A percentile compares a stretch with the other conserved stretches of the same genome.
Evolutionary conservation across 2,888 invertebrate species (phyloP).

Genomic region (Hirudinaria manillensis): DNA sequence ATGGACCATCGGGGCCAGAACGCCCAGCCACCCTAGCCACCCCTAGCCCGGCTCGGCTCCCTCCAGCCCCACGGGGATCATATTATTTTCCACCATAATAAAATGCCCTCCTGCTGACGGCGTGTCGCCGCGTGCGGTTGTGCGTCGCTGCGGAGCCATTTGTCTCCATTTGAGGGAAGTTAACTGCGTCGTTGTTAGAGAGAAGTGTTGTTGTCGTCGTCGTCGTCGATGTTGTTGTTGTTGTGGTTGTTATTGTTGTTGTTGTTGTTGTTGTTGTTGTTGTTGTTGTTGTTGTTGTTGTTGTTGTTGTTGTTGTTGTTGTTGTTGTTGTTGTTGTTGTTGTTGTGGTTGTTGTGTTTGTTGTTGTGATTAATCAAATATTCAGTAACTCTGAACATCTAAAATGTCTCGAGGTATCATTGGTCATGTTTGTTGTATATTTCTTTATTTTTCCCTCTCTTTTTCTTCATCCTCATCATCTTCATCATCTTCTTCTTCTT

Average conservation of each 20-base stretch:
- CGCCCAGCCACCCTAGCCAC: too few species aligned
- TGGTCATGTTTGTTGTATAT: not conserved
- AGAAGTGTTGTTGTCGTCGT: too few species aligned
- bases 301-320: slow-evolving; percentile 14
- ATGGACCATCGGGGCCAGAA: too few species aligned
- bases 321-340: slow-evolving; percentile 13
- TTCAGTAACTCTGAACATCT: not conserved
- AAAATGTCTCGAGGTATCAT: too few species aligned
- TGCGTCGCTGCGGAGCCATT: not conserved
- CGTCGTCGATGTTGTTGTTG: not conserved
- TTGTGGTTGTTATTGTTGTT: slow-evolving; percentile 3
- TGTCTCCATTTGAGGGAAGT: too few species aligned
- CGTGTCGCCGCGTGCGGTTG: not conserved
- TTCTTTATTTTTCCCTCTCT: not conserved
- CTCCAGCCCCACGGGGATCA: not conserved
- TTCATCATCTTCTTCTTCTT: not conserved
- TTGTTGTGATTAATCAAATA: not conserved
- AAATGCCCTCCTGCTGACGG: not conserved
- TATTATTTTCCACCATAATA: slow-evolving; percentile 15
- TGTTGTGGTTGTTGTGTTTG: not conserved
- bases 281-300: slow-evolving; percentile 25
- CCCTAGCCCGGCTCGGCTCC: too few species aligned
- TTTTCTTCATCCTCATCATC: not conserved
- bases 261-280: slow-evolving; percentile 5
- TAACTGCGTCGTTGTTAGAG: too few species aligned